Percentiles rank a stretch among this genome's conserved stretches.
These are phyloP conservation scores for Apogon hyalosoma DNA, from an alignment of 2,797 vertebrate genomes.

Conservation along the genomic window DNA sequence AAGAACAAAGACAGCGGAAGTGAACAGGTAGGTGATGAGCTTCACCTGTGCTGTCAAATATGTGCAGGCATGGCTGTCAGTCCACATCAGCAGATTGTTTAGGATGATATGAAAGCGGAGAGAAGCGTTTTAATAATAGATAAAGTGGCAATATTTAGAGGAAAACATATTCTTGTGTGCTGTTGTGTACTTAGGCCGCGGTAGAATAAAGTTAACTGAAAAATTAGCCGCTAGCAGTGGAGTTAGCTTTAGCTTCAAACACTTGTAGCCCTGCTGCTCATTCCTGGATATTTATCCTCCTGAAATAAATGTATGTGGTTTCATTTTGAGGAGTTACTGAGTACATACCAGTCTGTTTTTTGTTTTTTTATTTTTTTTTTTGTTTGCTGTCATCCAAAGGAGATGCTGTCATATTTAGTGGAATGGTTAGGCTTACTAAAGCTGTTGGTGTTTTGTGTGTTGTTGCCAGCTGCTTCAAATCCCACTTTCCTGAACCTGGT, in stretches of 20 bases:
- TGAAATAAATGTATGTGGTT: too few species aligned
- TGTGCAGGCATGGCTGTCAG: slow-evolving; percentile 1
- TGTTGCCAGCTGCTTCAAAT: slow-evolving; percentile 29
- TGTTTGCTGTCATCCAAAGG: too few species aligned
- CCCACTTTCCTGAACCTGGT: slow-evolving; percentile 50
- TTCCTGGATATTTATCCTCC: not conserved
- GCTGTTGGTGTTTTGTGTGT: not conserved
- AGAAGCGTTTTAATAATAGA: not conserved
- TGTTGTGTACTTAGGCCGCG: too few species aligned
- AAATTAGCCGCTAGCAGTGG: not conserved
- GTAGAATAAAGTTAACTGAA: too few species aligned
- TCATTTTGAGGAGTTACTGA: too few species aligned
- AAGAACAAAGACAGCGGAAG: too few species aligned
- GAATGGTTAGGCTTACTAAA: too few species aligned
- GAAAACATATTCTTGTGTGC: not conserved
- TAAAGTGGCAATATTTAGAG: not conserved
- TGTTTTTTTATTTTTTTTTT: too few species aligned
- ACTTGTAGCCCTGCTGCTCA: not conserved
- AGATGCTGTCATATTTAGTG: too few species aligned
- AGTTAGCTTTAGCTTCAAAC: slow-evolving; percentile 16
- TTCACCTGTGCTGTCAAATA: too few species aligned
- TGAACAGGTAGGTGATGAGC: not conserved
- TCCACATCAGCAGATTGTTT: not conserved
- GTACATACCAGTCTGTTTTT: too few species aligned
- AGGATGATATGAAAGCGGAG: not conserved